Evolutionary conservation across 2,113 vertebrate species (phyloP), one percentile per base, ranked within the genome.

Genomic region (Cephalopholis sonnerati): DNA sequence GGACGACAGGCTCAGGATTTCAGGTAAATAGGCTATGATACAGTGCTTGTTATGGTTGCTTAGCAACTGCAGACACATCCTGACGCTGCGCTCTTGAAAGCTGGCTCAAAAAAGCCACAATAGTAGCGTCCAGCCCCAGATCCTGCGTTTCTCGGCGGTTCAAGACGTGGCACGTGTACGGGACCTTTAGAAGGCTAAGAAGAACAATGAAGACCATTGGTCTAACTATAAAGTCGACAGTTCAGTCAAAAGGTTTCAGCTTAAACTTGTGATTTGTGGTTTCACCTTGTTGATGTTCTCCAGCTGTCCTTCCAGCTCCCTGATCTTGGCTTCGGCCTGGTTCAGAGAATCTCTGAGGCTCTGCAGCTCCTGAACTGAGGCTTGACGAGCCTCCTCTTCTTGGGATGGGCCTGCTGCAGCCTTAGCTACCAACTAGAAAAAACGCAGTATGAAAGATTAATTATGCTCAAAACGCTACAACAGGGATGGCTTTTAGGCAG

Each of bases 341-440:
- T 20, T 93, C 58, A 98, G 95, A 53, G 94, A 89, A 3, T 98
- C 97, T 89, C 93, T 96, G 58, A 98, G 91, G 41, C 94, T 96
- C 72, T 99, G 97, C n/a, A 98, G 88, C 83, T 98, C 98, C 82
- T 98, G 97, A 29, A 89, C 92, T 4, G 97, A 97, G 57, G 96
- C 89, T 39, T 97, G 96, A 64, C 96, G 96, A 51, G 97, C 97
- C 58, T 97, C 95, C 36, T 97, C 94, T 46, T 97, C 97, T 88
- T 92, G 94, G 18, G 93, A 91, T n/a, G 96, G 94, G 36, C 95
- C 95, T 82, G 96, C 92, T 8, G 97, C 95, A 0, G 95, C 89
- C 63, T 97, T 97, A 0, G 95, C 93, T 79, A 97, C 92, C 85
- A 96, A 82, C 98, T 99, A 83, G 32, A 89, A 0, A 0, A 73